Evolutionary conservation across 2,797 vertebrate genomes (phyloP), one percentile per base, ranked within the genome.

Genomic region (Leptodactylus fallax): DNA sequence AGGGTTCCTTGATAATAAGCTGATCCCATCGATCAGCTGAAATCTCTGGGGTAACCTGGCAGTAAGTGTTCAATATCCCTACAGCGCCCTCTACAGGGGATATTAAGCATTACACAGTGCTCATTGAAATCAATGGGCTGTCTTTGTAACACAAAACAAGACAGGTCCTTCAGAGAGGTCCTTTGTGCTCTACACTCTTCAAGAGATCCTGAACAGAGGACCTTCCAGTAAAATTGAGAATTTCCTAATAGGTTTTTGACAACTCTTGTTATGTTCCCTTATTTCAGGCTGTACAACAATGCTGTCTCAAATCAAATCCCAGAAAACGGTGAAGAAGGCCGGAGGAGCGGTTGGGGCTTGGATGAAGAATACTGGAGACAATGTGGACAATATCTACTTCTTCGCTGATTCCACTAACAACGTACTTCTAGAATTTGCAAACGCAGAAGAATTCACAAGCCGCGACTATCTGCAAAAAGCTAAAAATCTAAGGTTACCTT

Each of bases 241-340:
- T n/a, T n/a, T n/a, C 12, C 61, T 21, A 58, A 1, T 19, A 58
- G 16, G 56, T 1, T 6, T 16, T 58, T 27, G 3, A 53, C 12
- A 56, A 79, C 16, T 5, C 19, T 79, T 56, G 21, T 55, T 49
- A 10, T 12, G 27, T 69, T 87, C 61, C 10, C 83, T 53, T 91
- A 25, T 71, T 81, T 81, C 90, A 99, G 98, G 96, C 86, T 99
- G 98, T 92, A 94, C 93, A 89, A 92, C 90, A 0, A 88, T 94
- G 88, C 91, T 99, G 86, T 93, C 90, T 85, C 92, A 96, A 63
- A 94, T 99, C 87, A 97, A 96, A 93, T 99, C 98, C 14, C 93
- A 99, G 79, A 99, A 99, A 94, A 95, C 98, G 61, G 96, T 98
- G 76, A 98, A 97, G 93, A 97, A 94, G 92, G 92, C 93, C 7